These are phyloP conservation scores for Eremobia ochroleuca DNA, from an alignment of 2,888 invertebrate genomes.

Conservation along the genomic window DNA sequence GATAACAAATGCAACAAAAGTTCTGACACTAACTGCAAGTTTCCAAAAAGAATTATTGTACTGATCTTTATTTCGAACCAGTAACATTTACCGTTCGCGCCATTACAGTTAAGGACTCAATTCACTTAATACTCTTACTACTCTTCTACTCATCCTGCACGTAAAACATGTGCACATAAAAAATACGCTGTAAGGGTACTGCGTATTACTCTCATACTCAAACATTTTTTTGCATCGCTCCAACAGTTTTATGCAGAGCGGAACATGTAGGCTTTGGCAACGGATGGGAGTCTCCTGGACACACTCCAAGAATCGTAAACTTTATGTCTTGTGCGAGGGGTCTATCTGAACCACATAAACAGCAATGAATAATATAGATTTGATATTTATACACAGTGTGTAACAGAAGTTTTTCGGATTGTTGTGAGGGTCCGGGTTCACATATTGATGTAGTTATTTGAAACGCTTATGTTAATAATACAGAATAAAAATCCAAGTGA, in stretches of 20 bases:
- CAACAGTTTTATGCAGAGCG: conserved; percentile 12
- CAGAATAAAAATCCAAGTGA: too few relatives aligned
- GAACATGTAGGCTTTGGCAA: conserved; percentile 14
- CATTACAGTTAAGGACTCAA: background rate
- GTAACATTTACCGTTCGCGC: background rate
- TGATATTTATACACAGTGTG: conserved; percentile 1
- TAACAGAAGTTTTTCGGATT: conserved; percentile 3
- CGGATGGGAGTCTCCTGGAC: conserved; percentile 61
- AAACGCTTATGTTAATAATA: background rate
- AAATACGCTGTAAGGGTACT: background rate
- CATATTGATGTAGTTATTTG: background rate
- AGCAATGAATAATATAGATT: background rate
- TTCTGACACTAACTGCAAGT: background rate
- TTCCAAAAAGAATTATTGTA: background rate
- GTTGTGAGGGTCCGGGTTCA: conserved; percentile 1
- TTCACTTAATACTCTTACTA: background rate
- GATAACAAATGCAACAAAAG: background rate
- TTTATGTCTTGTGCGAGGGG: conserved; percentile 60
- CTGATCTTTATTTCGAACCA: background rate
- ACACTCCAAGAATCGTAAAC: conserved; percentile 74
- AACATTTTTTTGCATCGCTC: conserved; percentile 11
- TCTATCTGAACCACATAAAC: conserved; percentile 37
- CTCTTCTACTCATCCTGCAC: fast-evolving
- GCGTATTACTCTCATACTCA: background rate
- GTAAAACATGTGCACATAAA: background rate